Evolutionary conservation across 2,797 vertebrate species (phyloP).

Genomic region (Masticophis lateralis): DNA sequence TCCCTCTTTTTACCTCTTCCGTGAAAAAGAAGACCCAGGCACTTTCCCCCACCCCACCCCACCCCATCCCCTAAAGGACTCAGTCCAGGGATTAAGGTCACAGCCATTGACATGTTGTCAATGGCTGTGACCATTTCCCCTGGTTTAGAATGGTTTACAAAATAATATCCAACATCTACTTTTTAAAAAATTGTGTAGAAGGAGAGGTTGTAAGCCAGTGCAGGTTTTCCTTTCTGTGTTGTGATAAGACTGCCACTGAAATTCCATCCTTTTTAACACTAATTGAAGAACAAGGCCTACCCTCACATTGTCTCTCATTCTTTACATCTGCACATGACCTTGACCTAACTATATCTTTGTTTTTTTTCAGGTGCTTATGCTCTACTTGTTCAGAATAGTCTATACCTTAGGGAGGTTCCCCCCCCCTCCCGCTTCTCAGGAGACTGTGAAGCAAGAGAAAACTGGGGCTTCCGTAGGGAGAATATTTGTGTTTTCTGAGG

Average conservation of each 20-base stretch:
- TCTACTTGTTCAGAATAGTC: slow-evolving; percentile 28
- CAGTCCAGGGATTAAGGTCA: not conserved
- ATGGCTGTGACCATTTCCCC: not conserved
- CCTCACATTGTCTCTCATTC: not conserved
- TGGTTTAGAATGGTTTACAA: not conserved
- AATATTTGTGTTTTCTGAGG: not conserved
- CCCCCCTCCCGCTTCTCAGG: not conserved
- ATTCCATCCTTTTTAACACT: not conserved
- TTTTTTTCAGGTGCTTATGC: not conserved
- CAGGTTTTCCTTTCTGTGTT: not conserved
- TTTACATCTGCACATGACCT: not conserved
- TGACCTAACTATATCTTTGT: not conserved
- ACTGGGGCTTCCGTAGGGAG: not conserved
- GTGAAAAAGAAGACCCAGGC: not conserved
- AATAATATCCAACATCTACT: not conserved
- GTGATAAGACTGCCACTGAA: not conserved
- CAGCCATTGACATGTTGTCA: not conserved
- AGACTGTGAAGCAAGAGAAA: not conserved
- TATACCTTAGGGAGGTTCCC: slow-evolving; percentile 6
- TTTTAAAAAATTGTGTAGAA: not conserved
- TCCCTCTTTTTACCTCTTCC: not conserved
- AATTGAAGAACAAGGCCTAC: not conserved
- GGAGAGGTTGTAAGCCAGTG: not conserved
- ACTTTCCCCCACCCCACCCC: too few relatives aligned
- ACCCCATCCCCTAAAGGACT: not conserved